Conservation (phyloP, 2,797 vertebrate genomes). For the Parauchenoglanis ngamensis region DNA sequence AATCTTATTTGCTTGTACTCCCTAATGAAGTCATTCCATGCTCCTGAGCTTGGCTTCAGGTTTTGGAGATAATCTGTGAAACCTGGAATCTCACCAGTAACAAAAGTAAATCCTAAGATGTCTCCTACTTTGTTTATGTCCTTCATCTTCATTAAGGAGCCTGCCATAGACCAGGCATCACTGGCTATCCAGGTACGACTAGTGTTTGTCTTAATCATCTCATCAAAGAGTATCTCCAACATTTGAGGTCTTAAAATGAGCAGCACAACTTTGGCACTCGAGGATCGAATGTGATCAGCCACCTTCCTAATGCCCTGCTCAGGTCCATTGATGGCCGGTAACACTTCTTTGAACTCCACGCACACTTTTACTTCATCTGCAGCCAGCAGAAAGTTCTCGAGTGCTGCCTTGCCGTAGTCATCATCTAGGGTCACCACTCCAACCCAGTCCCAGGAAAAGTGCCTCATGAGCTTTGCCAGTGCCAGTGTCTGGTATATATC, state of each 20-base stretch:
- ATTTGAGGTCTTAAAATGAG: slow-evolving; percentile 52
- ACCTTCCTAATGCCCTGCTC: slow-evolving; percentile 32
- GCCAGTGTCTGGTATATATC: slow-evolving; percentile 59
- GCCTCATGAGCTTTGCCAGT: slow-evolving; percentile 48
- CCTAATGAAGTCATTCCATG: slow-evolving; percentile 62
- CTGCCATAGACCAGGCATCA: slow-evolving; percentile 57
- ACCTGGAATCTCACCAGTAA: slow-evolving; percentile 51
- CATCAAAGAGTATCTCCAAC: slow-evolving; percentile 57
- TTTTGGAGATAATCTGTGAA: slow-evolving; percentile 56
- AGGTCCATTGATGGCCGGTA: slow-evolving; percentile 34
- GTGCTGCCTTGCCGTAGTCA: slow-evolving; percentile 77
- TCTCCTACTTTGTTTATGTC: slow-evolving; percentile 58
- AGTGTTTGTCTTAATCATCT: slow-evolving; percentile 54
- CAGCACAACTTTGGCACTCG: slow-evolving; percentile 52
- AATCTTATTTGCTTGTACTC: slow-evolving; percentile 55
- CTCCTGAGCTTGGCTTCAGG: slow-evolving; percentile 41
- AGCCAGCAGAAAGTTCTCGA: slow-evolving; percentile 74
- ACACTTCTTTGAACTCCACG: slow-evolving; percentile 44
- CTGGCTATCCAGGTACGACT: slow-evolving; percentile 60
- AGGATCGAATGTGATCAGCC: slow-evolving; percentile 39
- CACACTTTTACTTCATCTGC: slow-evolving; percentile 61
- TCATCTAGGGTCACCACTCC: slow-evolving; percentile 82
- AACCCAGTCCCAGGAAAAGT: slow-evolving; percentile 77
- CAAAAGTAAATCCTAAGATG: slow-evolving; percentile 62
- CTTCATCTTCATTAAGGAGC: slow-evolving; percentile 46